Base-by-base conservation (phyloP, 2,797 vertebrate species). In the Graptemys geographica region DNA sequence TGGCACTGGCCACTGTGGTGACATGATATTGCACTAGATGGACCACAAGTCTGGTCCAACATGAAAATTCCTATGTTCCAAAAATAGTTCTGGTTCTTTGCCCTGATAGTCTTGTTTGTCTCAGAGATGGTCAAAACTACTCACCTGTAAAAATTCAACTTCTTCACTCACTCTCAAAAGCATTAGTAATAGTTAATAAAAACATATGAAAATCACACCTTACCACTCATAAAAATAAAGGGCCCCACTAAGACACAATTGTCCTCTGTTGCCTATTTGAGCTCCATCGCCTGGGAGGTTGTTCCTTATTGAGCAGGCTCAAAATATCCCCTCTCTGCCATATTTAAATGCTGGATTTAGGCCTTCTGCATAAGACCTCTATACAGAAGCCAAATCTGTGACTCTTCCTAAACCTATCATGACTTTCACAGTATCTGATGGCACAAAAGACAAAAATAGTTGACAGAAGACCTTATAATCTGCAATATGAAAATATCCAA, bases 321-420 rank as follows among this genome's bases (percentile, higher is more conserved):
- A 59, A 59, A 59, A 59, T 59, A 59, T 59, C 28, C 11, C 57
- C 57, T 59, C 28, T 62, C 59, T 62, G 44, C 44, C 84, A 18
- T 23, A 91, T 65, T 16, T 86, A 23, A 33, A 11, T 53, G 31
- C 19, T 90, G 57, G 28, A 33, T 94, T 88, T 65, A 65, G n/a
- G n/a, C n/a, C n/a, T 72, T 72, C 37, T 72, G 21, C 18, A 41
- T 37, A 21, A 72, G 41, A 51, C 28, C 51, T 87, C 62, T n/a
- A 8, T 85, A 72, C 6, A 72, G 86, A 94, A 8, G 41, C 25
- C 27, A 56, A 12, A 76, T 87, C 72, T 87, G 51, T 89, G 16
- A 2, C 25, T 83, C 91, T 91, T 12, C 33, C 16, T 0, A 0
- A 0, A 81, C 37, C 18, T 19, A 3, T 27, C 80, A 44, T 8